Percentiles rank a stretch among this genome's conserved stretches.
phyloP scores from a whole-genome alignment of 2,888 invertebrate genomes.

The Caenorhabditis uteleia region DNA sequence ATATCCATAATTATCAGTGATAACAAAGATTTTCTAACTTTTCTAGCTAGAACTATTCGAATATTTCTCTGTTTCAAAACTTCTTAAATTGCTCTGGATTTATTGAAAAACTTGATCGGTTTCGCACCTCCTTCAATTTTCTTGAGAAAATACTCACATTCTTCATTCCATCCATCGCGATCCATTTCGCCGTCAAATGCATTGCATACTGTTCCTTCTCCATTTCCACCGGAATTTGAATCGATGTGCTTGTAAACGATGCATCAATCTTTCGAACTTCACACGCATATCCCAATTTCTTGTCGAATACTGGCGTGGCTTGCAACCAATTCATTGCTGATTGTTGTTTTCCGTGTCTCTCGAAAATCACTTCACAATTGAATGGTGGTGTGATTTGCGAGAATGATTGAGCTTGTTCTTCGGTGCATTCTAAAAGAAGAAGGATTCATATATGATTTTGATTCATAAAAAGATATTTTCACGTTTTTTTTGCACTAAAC shows the following conservation, averaged over 20 bases:
- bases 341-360: neutral
- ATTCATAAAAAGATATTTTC: no score
- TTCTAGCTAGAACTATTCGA: no score
- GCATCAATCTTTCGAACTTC: slow-evolving; percentile 23
- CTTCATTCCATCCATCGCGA: no score
- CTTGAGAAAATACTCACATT: no score
- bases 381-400: slow-evolving; percentile 25
- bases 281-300: slow-evolving; percentile 22
- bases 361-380: slow-evolving; percentile 27
- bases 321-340: slow-evolving; percentile 38
- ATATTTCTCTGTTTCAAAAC: no score
- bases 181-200: slow-evolving; percentile 35
- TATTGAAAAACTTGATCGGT: no score
- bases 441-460: neutral
- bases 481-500: no score
- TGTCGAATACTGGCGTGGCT: slow-evolving; percentile 23
- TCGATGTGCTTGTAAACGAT: slow-evolving; percentile 9
- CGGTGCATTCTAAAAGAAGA: slow-evolving; percentile 32
- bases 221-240: slow-evolving; percentile 22
- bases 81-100: no score
- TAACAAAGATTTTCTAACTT: no score
- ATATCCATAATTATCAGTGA: neutral
- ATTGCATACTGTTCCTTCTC: slow-evolving; percentile 12
- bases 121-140: no score
- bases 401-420: slow-evolving; percentile 21